Base-by-base conservation (phyloP, 2,113 vertebrate species). In the Geococcyx californianus region DNA sequence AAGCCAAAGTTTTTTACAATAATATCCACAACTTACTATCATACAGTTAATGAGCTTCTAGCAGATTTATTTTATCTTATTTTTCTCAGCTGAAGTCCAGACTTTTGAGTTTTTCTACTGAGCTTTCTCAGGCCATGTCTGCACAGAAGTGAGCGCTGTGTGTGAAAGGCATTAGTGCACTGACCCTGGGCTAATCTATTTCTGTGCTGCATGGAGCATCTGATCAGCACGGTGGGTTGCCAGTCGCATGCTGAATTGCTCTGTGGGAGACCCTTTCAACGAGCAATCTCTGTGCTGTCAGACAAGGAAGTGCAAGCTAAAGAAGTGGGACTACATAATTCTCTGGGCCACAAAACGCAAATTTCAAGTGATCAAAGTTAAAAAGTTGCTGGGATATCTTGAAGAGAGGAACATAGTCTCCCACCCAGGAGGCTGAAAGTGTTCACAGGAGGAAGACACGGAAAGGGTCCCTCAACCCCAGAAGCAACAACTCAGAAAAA, bases 221-320 rank as follows among this genome's bases (percentile, higher is more conserved):
- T 87, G 92, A 88, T 58, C 85, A 63, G 75, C 79, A 52, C n/a
- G 1, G 45, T 2, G 5, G 84, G 78, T n/a, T 79, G 67, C 63
- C 8, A 5, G 68, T 1, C 47, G 47, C 4, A 0, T 80, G 68
- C 87, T 86, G 90, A 47, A 56, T 56, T 4, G 6, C 94, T 60
- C 85, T 8, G 6, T 1, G 5, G 85, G 90, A 64, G 20, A 49
- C 13, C n/a, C n/a, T n/a, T n/a, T n/a, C 9, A 0, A 45, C 58
- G 54, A 91, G 66, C 74, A 73, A 42, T 64, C 79, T 86, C 83
- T 16, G 5, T 26, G 47, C 87, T 93, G 54, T 67, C 89, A 91
- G 23, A 67, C 40, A 82, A 66, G 45, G 36, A 82, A 87, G 72
- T 0, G 3, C 23, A 45, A 87, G 52, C 81, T 82, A 49, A 84